phyloP scores from a whole-genome alignment of 2,888 invertebrate genomes.

The Peribatodes rhomboidaria region DNA sequence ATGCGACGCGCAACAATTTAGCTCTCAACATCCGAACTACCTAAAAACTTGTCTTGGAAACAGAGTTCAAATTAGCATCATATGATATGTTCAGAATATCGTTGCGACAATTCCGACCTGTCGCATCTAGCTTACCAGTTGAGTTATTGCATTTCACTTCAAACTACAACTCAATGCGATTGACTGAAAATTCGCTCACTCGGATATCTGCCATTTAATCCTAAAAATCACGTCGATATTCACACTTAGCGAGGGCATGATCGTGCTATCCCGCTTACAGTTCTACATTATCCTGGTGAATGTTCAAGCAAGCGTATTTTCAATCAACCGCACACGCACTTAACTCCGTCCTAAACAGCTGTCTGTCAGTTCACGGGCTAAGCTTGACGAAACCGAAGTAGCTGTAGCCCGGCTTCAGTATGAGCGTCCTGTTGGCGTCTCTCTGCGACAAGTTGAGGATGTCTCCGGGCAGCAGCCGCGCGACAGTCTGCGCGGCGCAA shows the following conservation, averaged over 20 bases:
- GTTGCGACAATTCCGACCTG: not conserved
- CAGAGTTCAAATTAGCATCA: not conserved
- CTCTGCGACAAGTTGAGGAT: conserved; percentile 72
- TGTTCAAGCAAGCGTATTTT: too few species aligned
- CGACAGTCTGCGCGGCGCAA: conserved; percentile 72
- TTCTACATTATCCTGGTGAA: too few species aligned
- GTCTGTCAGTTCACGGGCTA: conserved; percentile 62
- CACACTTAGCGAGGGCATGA: too few species aligned
- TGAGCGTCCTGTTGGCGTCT: conserved; percentile 74
- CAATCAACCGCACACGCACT: too few species aligned
- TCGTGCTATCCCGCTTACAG: too few species aligned
- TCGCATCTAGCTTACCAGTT: not conserved
- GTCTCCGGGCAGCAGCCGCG: conserved; percentile 69
- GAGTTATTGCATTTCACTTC: too few species aligned
- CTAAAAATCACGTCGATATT: too few species aligned
- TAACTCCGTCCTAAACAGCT: too few species aligned
- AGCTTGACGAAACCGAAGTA: conserved; percentile 80
- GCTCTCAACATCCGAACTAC: not conserved
- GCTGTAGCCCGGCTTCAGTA: conserved; percentile 72
- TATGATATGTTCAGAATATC: not conserved
- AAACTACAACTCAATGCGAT: too few species aligned
- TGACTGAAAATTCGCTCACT: too few species aligned
- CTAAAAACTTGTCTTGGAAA: too few species aligned
- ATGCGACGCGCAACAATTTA: not conserved
- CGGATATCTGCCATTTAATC: conserved; percentile 6